Evolutionary conservation across 2,113 vertebrate species (phyloP).

Genomic region (Ochotona curzoniae): DNA sequence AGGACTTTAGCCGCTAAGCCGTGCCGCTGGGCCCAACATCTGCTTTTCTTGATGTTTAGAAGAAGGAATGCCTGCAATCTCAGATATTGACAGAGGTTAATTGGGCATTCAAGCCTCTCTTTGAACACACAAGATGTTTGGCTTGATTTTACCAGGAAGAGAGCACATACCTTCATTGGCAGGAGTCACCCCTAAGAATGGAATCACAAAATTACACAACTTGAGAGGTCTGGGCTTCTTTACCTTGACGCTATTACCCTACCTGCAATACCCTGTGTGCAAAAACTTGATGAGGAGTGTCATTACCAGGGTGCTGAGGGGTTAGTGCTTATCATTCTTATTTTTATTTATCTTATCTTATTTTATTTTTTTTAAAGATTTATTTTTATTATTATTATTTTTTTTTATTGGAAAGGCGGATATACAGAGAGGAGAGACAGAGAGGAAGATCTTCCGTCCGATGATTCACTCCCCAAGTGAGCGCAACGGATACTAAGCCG

Average conservation of each 20-base stretch:
- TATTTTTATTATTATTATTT: too few species aligned
- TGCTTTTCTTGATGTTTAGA: neutral
- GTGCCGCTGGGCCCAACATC: too few species aligned
- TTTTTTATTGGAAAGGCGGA: too few species aligned
- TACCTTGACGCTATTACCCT: neutral
- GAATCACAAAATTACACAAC: constrained; percentile 3
- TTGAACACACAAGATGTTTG: neutral
- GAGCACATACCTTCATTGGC: neutral
- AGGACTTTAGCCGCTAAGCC: too few species aligned
- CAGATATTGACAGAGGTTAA: neutral
- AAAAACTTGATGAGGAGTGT: neutral
- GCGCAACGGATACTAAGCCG: too few species aligned
- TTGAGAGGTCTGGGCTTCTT: constrained; percentile 33
- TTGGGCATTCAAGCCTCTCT: constrained; percentile 8
- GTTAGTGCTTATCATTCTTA: neutral
- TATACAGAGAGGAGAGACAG: too few species aligned
- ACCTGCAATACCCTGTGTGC: neutral
- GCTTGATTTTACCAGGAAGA: neutral
- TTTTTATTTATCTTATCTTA: too few species aligned
- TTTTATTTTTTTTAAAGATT: too few species aligned
- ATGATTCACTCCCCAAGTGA: too few species aligned
- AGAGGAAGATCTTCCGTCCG: too few species aligned
- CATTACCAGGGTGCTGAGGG: neutral
- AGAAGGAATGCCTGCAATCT: constrained; percentile 5
- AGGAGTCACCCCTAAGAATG: neutral